phyloP scores from a whole-genome alignment of 2,797 vertebrate genomes.

The Phalanger gymnotis region DNA sequence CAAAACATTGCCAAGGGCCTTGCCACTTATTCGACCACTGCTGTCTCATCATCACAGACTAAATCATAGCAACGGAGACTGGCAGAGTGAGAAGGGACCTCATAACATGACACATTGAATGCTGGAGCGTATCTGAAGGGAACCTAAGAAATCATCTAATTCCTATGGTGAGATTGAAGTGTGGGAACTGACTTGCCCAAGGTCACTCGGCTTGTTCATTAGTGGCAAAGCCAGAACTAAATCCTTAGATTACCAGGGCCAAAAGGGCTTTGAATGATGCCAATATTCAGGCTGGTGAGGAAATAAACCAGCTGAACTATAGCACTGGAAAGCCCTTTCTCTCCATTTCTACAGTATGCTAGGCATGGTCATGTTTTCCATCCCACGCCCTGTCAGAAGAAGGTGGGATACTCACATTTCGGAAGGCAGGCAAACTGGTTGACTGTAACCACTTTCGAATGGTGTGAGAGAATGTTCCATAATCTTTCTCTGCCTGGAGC shows the following conservation, averaged over 20 bases:
- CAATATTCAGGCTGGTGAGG: not conserved
- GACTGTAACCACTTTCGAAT: constrained; percentile 70
- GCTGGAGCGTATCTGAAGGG: not conserved
- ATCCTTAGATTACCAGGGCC: not conserved
- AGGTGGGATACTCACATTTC: constrained; percentile 75
- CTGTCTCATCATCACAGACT: not conserved
- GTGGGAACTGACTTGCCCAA: not conserved
- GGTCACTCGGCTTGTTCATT: not conserved
- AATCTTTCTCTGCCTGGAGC: constrained; percentile 72
- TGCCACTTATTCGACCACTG: not conserved
- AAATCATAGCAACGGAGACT: not conserved
- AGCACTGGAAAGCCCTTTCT: not conserved
- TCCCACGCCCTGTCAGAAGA: not conserved
- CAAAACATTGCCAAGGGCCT: not conserved
- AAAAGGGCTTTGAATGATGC: not conserved
- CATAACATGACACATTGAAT: not conserved
- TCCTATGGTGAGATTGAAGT: not conserved
- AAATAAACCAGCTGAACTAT: not conserved
- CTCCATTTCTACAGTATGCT: not conserved
- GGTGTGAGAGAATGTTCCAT: constrained; percentile 63
- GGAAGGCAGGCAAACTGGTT: constrained; percentile 45
- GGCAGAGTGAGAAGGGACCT: not conserved
- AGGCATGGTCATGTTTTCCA: not conserved
- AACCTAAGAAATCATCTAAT: not conserved
- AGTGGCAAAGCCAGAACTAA: not conserved